Evolutionary conservation across 2,888 invertebrate species (phyloP), one percentile per base, ranked within the genome.

Genomic region (Halocaridina rubra): DNA sequence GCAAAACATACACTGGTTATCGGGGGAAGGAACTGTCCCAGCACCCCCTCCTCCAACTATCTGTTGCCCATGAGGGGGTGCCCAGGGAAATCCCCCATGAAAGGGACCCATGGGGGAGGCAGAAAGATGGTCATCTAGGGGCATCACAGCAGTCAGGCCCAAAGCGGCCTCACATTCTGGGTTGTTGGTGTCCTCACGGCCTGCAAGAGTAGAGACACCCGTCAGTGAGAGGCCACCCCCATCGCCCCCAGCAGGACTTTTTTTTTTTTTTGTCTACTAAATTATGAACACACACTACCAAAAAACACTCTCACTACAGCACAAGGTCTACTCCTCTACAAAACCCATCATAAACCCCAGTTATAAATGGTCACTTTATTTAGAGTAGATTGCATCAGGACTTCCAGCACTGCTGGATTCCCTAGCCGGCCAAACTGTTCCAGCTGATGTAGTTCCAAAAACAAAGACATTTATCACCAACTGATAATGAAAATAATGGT

Each of bases 1-100:
- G 64, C 88, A 88, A 69, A 88, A 86, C 74, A 82, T 80, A 67
- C 88, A 88, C 76, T 85, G 87, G 76, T 87, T 85, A 61, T 87
- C 85, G 2, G 87, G 77, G 2, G 87, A 72, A 59, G 87, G 32
- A 5, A 79, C 53, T 29, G 75, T 76, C 77, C 82, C 82, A 32
- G 33, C 72, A 75, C 81, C 81, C 76, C 77, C 81, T 33, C 19
- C 64, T 33, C 72, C n/a, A n/a, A n/a, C n/a, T 53, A n/a, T 13
- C 19, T 53, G 53, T 13, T 53, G 53, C 57, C 67, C 77, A 30
- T 69, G 78, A 67, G 82, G 82, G 77, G 77, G 71, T 61, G 84
- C 74, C 84, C 84, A 84, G 53, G 84, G 53, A 64, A 84, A 84
- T 16, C 80, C 76, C 61, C 80, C 80, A 22, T 69, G 53, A 69